A percentile compares a stretch with the other conserved stretches of the same genome.
Evolutionary conservation across 2,113 vertebrate species (phyloP).

Genomic region (Calonectris borealis): DNA sequence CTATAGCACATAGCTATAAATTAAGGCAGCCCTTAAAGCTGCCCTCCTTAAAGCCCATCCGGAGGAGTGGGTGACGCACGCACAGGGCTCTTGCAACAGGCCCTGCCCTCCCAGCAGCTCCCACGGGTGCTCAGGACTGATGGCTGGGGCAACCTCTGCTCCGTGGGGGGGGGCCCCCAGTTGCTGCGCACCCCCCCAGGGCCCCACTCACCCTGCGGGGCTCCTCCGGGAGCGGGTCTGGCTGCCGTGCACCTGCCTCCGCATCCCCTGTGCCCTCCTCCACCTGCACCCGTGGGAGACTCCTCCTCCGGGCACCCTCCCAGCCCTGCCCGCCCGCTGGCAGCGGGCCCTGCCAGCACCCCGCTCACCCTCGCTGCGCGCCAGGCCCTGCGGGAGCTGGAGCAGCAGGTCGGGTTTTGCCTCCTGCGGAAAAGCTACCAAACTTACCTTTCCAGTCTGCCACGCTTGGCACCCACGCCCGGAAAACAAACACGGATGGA

Average conservation of each 20-base stretch:
- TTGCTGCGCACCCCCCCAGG: background rate
- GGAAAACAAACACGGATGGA: slow-evolving; percentile 27
- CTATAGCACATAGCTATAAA: background rate
- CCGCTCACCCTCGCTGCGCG: background rate
- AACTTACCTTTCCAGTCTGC: slow-evolving; percentile 41
- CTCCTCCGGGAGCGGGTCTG: background rate
- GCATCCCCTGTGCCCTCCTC: slow-evolving; percentile 17
- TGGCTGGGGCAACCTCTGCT: background rate
- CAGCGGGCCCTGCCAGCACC: background rate
- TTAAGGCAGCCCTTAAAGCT: too few relatives aligned
- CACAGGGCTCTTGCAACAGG: background rate
- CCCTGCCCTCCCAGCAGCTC: background rate
- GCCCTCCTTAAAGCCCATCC: background rate
- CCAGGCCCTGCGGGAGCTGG: background rate
- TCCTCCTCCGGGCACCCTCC: slow-evolving; percentile 36
- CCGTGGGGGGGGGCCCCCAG: accelerated
- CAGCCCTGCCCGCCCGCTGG: background rate
- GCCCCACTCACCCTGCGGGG: slow-evolving; percentile 23
- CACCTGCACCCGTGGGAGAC: background rate
- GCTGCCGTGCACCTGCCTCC: background rate
- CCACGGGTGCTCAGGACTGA: background rate
- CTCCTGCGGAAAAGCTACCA: background rate
- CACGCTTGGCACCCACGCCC: background rate
- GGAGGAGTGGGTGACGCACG: background rate
- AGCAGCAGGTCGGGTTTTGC: background rate